Conservation (phyloP, 2,797 vertebrate genomes). For the Coranthus polyacanthus region DNA sequence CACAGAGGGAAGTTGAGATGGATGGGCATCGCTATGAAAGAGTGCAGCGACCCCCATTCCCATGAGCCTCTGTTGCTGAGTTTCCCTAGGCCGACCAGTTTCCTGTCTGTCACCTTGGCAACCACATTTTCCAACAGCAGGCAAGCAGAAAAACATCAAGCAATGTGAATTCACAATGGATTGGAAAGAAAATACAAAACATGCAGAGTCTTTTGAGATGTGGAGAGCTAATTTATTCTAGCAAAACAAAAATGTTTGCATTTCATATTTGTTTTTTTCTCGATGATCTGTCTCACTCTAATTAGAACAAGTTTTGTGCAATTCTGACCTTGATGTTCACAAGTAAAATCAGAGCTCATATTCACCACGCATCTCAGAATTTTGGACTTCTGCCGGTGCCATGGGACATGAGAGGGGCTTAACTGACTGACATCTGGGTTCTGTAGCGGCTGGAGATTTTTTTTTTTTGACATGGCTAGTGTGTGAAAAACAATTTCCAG, state of each 20-base stretch:
- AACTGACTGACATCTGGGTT: constrained; percentile 6
- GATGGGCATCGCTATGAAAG: constrained; percentile 60
- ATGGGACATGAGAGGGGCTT: constrained; percentile 1
- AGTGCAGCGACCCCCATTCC: constrained; percentile 61
- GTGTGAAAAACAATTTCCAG: background rate
- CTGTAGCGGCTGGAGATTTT: background rate
- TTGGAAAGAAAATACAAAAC: constrained; percentile 26
- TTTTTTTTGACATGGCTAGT: background rate
- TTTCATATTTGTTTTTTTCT: background rate
- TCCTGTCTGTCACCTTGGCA: constrained; percentile 74
- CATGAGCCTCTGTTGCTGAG: constrained; percentile 51
- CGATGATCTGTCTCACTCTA: background rate
- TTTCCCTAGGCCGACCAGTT: constrained; percentile 46
- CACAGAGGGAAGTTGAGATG: constrained; percentile 61
- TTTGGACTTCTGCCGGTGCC: background rate
- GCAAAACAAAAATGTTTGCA: background rate
- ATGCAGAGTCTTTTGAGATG: constrained; percentile 48
- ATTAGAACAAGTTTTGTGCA: background rate
- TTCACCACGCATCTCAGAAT: constrained; percentile 47
- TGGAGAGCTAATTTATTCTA: constrained; percentile 16
- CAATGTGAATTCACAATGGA: constrained; percentile 52
- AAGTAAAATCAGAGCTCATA: constrained; percentile 14
- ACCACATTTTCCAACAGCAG: constrained; percentile 55
- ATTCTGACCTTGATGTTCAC: constrained; percentile 2
- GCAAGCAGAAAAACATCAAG: constrained; percentile 53